Conservation (phyloP, 2,797 vertebrate genomes). For the Platalea minor region DNA sequence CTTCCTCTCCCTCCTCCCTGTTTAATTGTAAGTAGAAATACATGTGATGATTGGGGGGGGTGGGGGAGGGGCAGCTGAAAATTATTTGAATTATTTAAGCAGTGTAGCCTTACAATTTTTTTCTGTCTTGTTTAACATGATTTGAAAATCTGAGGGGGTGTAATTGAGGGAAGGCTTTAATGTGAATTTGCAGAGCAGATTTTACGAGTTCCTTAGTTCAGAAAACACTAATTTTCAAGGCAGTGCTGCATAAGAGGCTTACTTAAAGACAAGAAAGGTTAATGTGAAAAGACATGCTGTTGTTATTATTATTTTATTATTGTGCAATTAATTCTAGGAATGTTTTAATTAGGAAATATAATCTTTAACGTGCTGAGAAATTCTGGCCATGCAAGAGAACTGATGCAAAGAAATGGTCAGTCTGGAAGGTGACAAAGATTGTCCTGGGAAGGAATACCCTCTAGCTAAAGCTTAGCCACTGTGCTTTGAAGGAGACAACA, state of each 20-base stretch:
- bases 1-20: background rate
- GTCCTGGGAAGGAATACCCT: background rate
- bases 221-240: constrained; percentile 4
- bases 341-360: background rate
- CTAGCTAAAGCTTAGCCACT: background rate
- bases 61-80: background rate
- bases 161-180: background rate
- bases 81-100: background rate
- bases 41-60: background rate
- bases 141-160: background rate
- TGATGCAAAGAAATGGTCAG: background rate
- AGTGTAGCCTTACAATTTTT: background rate
- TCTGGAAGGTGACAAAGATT: background rate
- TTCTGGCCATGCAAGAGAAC: background rate
- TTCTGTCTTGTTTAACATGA: background rate
- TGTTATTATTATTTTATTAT: background rate
- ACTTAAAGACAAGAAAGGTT: background rate
- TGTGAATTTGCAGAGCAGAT: background rate
- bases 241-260: background rate
- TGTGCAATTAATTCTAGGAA: background rate
- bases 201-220: background rate
- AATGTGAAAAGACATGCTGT: background rate
- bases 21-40: background rate
- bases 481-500: background rate
- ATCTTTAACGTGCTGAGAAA: background rate